A percentile compares a stretch with the other conserved stretches of the same genome.
These are phyloP conservation scores for Scelioninae gen. 1 DNA, from an alignment of 2,888 invertebrate species.

Conservation along the genomic window DNA sequence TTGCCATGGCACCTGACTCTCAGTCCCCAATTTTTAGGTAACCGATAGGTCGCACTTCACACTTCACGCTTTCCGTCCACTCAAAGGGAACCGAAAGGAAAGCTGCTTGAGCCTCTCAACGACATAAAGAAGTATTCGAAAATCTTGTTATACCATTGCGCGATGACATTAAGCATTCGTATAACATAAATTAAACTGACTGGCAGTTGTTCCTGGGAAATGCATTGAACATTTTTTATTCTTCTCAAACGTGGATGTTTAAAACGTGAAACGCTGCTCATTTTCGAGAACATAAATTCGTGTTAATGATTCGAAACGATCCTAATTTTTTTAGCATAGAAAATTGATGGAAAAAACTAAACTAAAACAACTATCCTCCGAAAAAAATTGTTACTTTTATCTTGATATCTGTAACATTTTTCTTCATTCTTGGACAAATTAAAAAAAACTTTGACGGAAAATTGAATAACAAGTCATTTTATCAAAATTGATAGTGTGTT, in stretches of 20 bases:
- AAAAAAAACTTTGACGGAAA: too few relatives aligned
- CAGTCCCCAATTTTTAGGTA: slow-evolving; percentile 42
- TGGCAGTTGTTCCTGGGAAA: slow-evolving; percentile 26
- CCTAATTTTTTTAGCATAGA: neutral
- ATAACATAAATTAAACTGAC: slow-evolving; percentile 49
- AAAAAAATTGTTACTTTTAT: too few relatives aligned
- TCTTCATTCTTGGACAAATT: too few relatives aligned
- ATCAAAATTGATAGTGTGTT: neutral
- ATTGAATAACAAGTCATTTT: too few relatives aligned
- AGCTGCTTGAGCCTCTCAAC: slow-evolving; percentile 48
- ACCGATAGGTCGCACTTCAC: slow-evolving; percentile 57
- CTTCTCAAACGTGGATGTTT: slow-evolving; percentile 16
- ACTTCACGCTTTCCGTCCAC: slow-evolving; percentile 51
- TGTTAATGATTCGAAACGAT: slow-evolving; percentile 21
- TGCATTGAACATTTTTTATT: slow-evolving; percentile 7
- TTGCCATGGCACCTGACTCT: slow-evolving; percentile 55
- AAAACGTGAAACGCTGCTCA: slow-evolving; percentile 8
- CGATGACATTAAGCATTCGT: slow-evolving; percentile 27
- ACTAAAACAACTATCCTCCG: too few relatives aligned
- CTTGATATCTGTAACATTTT: too few relatives aligned
- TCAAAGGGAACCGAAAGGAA: slow-evolving; percentile 57
- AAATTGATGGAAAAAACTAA: too few relatives aligned
- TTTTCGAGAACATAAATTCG: slow-evolving; percentile 5
- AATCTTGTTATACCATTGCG: slow-evolving; percentile 60
- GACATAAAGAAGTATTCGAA: slow-evolving; percentile 52